These are phyloP conservation scores for Acanthurus leucopareius DNA, from an alignment of 2,797 vertebrate species.

Conservation along the genomic window DNA sequence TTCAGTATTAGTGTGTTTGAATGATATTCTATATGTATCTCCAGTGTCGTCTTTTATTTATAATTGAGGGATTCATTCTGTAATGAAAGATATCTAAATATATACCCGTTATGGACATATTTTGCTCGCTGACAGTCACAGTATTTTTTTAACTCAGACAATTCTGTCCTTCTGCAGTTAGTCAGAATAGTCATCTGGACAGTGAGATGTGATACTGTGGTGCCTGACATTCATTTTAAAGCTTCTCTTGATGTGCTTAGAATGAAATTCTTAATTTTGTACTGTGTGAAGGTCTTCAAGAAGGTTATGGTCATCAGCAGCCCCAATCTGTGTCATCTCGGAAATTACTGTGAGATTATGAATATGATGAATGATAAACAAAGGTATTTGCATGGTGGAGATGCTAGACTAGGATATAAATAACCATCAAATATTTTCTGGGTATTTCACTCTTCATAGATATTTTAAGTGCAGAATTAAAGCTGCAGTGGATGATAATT, in stretches of 20 bases:
- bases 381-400: neutral
- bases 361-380: neutral
- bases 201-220: slow-evolving; percentile 6
- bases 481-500: neutral
- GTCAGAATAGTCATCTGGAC: neutral
- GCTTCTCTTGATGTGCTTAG: slow-evolving; percentile 29
- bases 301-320: slow-evolving; percentile 30
- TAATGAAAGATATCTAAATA: slow-evolving; percentile 13
- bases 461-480: neutral
- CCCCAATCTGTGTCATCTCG: neutral
- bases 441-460: slow-evolving; percentile 13
- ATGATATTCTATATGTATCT: slow-evolving; percentile 57
- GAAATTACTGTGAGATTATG: neutral
- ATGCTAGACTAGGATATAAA: neutral
- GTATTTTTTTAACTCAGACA: neutral
- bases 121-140: slow-evolving; percentile 27
- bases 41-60: slow-evolving; percentile 57
- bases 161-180: slow-evolving; percentile 19
- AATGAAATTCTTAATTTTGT: slow-evolving; percentile 46
- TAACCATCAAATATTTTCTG: neutral
- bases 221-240: slow-evolving; percentile 24
- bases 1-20: slow-evolving; percentile 68
- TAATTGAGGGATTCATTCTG: slow-evolving; percentile 46
- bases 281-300: slow-evolving; percentile 49
- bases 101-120: slow-evolving; percentile 18